phyloP scores from a whole-genome alignment of 2,113 vertebrate genomes.

The Pungitius pungitius region DNA sequence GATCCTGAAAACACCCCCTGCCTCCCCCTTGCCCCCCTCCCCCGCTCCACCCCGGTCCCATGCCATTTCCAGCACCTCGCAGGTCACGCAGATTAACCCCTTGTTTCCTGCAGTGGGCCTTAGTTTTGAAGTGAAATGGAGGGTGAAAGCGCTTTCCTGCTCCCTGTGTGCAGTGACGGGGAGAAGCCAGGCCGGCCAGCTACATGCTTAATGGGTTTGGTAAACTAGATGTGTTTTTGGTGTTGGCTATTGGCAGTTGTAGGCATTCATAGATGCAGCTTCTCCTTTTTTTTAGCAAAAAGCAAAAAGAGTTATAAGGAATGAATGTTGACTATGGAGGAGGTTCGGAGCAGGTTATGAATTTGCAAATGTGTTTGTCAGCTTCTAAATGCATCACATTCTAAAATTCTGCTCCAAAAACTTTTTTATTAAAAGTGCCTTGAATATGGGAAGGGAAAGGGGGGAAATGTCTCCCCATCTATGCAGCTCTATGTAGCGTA shows the following conservation, averaged over 20 bases:
- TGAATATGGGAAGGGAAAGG: background rate
- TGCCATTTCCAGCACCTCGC: constrained; percentile 40
- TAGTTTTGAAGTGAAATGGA: constrained; percentile 47
- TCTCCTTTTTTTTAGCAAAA: background rate
- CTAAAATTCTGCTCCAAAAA: background rate
- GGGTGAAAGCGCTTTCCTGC: constrained; percentile 47
- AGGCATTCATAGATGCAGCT: constrained; percentile 7
- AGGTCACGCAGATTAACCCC: constrained; percentile 63
- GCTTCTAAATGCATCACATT: background rate
- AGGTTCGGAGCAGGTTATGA: background rate
- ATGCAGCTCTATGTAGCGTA: background rate
- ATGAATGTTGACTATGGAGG: background rate
- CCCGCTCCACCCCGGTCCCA: background rate
- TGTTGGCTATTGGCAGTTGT: background rate
- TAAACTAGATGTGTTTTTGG: constrained; percentile 7
- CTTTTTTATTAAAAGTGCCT: background rate
- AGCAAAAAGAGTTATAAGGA: background rate
- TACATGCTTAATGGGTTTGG: constrained; percentile 40
- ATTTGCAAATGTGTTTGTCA: background rate
- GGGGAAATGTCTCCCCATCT: background rate
- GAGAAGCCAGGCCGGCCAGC: background rate
- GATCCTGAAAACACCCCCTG: constrained; percentile 33
- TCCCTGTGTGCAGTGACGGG: constrained; percentile 13
- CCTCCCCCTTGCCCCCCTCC: background rate
- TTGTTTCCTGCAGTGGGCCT: constrained; percentile 53